Evolutionary conservation across 2,113 vertebrate species (phyloP), one percentile per base, ranked within the genome.

Genomic region (Pantherophis guttatus): DNA sequence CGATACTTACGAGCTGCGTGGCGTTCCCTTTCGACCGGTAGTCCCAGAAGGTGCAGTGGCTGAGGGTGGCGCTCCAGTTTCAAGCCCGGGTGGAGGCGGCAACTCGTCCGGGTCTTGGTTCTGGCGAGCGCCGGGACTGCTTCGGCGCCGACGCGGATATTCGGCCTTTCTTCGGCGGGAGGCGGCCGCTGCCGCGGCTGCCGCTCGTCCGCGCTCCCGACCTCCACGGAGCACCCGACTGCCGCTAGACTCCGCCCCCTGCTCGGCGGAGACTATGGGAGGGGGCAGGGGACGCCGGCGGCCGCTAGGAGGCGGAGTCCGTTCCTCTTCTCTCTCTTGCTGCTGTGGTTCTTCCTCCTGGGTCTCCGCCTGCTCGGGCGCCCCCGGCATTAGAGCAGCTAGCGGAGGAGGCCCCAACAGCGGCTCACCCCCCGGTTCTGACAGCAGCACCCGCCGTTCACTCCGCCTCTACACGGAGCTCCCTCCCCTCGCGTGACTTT

Each of bases 341-440:
- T 33, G 90, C 94, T 89, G 94, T 90, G 91, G 95, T 92, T 94
- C 94, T 89, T 94, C 93, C 93, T 94, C 92, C 92, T 94, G 95
- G 95, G 54, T 90, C 93, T 93, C 94, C 96, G 94, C 92, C 95
- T 95, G 95, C 92, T 97, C 96, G 89, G 95, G 93, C 93, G 96
- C 97, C 93, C 96, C 96, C 96, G 96, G 97, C 97, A 97, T 97
- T 94, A 91, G 96, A 95, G 95, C 93, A 96, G 95, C 90, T 94
- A 94, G 96, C 94, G 95, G 94, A 85, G 94, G 95, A 91, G 95
- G 94, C 93, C 94, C 92, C 95, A 23, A 91, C 94, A 19, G 90
- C 94, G 90, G 91, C 95, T 95, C 92, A 11, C 95, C 95, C 95
- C 96, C 94, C 59, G 48, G 55, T 86, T 88, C 92, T 94, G 93